These are phyloP conservation scores for Alcis repandata DNA, from an alignment of 2,888 invertebrate species.

Conservation along the genomic window DNA sequence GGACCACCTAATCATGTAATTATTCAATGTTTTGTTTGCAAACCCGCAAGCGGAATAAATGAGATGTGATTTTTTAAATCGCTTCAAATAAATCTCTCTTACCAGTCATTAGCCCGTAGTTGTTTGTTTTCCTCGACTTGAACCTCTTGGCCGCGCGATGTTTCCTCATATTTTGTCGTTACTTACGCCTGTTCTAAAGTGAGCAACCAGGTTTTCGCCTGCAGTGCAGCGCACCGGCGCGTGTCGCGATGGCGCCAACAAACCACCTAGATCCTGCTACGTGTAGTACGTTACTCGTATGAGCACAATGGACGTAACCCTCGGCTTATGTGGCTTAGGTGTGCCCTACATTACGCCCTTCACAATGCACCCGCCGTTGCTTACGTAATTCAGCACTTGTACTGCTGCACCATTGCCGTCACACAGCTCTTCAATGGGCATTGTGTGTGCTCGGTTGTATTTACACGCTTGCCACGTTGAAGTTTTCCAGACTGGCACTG, in stretches of 20 bases:
- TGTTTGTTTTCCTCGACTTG: constrained; percentile 31
- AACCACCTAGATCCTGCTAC: constrained; percentile 23
- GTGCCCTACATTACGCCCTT: constrained; percentile 62
- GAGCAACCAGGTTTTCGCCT: constrained; percentile 5
- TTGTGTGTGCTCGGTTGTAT: constrained; percentile 3
- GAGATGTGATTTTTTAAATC: constrained; percentile 28
- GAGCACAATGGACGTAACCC: constrained; percentile 43
- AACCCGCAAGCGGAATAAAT: constrained; percentile 19
- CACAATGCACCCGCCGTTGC: constrained; percentile 55
- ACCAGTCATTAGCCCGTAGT: constrained; percentile 24
- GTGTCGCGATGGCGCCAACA: constrained; percentile 36
- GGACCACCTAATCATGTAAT: constrained; percentile 31
- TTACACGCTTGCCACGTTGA: constrained; percentile 3
- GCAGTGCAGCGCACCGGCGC: constrained; percentile 29
- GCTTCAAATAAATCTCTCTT: constrained; percentile 21
- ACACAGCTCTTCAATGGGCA: constrained; percentile 12
- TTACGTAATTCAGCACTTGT: constrained; percentile 55
- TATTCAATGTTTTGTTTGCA: constrained; percentile 34
- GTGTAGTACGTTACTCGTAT: constrained; percentile 10
- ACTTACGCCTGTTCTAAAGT: constrained; percentile 10
- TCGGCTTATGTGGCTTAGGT: constrained; percentile 46
- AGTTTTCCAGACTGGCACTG: background rate
- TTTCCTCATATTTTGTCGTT: constrained; percentile 23
- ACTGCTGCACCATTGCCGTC: constrained; percentile 42
- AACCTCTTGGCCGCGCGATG: constrained; percentile 1